phyloP scores from a whole-genome alignment of 2,797 vertebrate species.

The Characodon lateralis region DNA sequence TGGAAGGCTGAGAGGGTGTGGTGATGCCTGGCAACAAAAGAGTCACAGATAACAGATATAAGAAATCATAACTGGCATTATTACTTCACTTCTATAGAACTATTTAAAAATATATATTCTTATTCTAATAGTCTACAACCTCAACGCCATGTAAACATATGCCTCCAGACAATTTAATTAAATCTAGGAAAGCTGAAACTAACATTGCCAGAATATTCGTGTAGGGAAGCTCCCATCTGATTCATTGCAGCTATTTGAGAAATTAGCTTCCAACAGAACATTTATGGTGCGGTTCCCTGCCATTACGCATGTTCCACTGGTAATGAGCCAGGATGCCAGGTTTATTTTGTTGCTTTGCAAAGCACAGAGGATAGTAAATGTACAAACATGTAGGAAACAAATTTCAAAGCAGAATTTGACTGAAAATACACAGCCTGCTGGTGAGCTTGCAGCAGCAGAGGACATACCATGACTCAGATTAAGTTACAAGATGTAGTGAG shows the following conservation, averaged over 20 bases:
- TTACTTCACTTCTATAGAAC: too few species aligned
- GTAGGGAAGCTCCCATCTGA: too few species aligned
- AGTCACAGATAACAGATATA: not conserved
- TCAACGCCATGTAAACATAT: too few species aligned
- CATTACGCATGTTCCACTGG: too few species aligned
- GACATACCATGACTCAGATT: conserved; percentile 6
- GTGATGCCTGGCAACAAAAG: conserved; percentile 80
- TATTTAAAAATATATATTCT: not conserved
- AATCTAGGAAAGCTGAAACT: too few species aligned
- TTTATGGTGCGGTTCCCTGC: too few species aligned
- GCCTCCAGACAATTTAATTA: too few species aligned
- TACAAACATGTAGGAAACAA: not conserved
- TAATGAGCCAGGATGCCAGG: too few species aligned
- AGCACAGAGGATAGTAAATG: not conserved
- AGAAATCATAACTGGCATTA: not conserved
- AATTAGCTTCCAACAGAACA: too few species aligned
- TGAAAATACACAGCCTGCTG: not conserved
- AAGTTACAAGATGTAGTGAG: not conserved
- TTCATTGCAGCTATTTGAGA: too few species aligned
- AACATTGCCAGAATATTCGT: too few species aligned
- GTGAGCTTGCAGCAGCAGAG: not conserved
- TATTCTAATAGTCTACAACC: too few species aligned
- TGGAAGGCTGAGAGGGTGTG: conserved; percentile 79
- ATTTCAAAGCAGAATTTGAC: not conserved
- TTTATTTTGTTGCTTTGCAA: not conserved